Base-by-base conservation (phyloP, 2,888 invertebrate genomes). In the Callosobruchus maculatus region DNA sequence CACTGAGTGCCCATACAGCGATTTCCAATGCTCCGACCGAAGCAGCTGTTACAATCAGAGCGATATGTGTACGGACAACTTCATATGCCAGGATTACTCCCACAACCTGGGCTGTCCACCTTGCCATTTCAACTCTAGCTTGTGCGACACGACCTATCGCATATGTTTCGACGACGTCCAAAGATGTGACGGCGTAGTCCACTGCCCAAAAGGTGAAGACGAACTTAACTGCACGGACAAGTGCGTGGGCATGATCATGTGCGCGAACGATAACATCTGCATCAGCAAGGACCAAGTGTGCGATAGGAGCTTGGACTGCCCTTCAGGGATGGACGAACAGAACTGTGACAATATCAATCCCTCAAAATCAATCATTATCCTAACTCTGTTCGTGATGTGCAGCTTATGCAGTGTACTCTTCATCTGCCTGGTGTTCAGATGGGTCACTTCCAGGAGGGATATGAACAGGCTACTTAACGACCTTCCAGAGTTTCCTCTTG, bases 181-280 rank as follows among this genome's bases (percentile, higher is more conserved):
- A 20, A 67, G 77, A 31, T 78, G 79, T 21, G 76, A 79, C 30
- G 75, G 73, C 2, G 70, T 70, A 20, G 67, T 77, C 20, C 22
- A 79, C 30, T 79, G 79, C 22, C 73, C 73, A 2, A 71, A 68
- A 49, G 78, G 78, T 1, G 77, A 78, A 67, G 78, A 78, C 68
- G 78, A 78, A 69, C 4, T 76, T 4, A 76, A 71, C n/a, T 78
- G 78, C 72, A 73, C 72, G 26, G 66, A 70, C 22, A 22, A 73
- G n/a, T 78, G 78, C 26, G 75, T 76, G 0, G 68, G 73, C 1
- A 21, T 22, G 18, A 75, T 78, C 66, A 74, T 75, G 71, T 78
- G 78, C 21, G 74, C 73, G 0, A 68, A 21, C 20, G 77, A 77
- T 71, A 22, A 74, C 5, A 77, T 76, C 72, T 78, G 77, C 68